Base-by-base conservation (phyloP, 2,113 vertebrate species). In the Dasyurus viverrinus region DNA sequence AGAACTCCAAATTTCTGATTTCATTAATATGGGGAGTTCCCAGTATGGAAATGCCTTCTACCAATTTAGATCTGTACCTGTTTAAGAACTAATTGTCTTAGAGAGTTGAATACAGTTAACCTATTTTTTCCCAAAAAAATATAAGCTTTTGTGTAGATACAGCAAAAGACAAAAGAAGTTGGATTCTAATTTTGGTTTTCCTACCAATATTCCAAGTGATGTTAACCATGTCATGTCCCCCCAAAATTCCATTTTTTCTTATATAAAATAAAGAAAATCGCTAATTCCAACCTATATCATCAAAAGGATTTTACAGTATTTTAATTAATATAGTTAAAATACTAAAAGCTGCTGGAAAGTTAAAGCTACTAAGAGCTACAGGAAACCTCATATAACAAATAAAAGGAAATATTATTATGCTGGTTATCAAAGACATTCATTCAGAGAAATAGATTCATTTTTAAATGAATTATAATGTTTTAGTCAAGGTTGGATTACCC, bases 291-390 rank as follows among this genome's bases (percentile, higher is more conserved):
- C 10, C 57, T 89, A 47, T 3, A 53, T 55, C 25, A 47, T 12
- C 42, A 92, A 90, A 92, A 96, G 57, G 60, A 94, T 55, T 25
- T 48, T 4, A 30, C 5, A 36, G 14, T 46, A 10, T 60, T 30
- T 42, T 60, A 22, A 6, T 42, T 93, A 93, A 68, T 0, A 25
- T 68, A 55, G 23, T 94, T 47, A 90, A 89, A 95, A 19, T 25
- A 47, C 48, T 93, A 55, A 24, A 27, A 94, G 92, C 47, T 96
- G 53, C 68, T 93, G 92, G 57, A 92, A 76, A 53, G 23, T 94
- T 47, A 92, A 84, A 95, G 12, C 50, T 23, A 42, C 54, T 93
- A 53, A 23, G 27, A 94, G 91, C 36, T 96, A 60, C 90, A 93
- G 92, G 57, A 92, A 94, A 90, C 53, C 27, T 90, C 84, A 84